Evolutionary conservation across 2,113 vertebrate species (phyloP).

Genomic region (Chionodraco myersi): DNA sequence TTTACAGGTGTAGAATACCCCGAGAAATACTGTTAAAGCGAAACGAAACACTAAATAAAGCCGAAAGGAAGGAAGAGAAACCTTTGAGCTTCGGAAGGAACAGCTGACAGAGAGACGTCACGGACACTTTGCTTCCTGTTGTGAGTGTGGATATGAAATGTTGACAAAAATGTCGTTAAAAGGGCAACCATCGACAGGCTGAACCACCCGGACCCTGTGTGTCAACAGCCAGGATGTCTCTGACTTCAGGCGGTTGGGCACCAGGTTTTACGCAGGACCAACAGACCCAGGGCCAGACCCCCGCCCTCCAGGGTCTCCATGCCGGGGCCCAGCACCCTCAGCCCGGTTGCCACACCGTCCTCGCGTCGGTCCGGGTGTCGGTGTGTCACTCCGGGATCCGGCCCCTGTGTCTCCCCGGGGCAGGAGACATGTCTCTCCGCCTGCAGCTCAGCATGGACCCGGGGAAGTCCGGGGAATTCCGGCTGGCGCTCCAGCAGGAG

Average conservation of each 20-base stretch:
- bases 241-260: slow-evolving; percentile 83
- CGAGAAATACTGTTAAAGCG: background rate
- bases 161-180: background rate
- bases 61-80: slow-evolving; percentile 9
- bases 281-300: slow-evolving; percentile 53
- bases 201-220: slow-evolving; percentile 15
- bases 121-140: slow-evolving; percentile 69
- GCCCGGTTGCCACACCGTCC: slow-evolving; percentile 77
- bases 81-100: slow-evolving; percentile 29
- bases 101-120: slow-evolving; percentile 27
- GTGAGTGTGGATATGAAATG: background rate
- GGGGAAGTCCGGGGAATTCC: slow-evolving; percentile 87
- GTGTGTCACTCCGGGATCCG: slow-evolving; percentile 79
- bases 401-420: slow-evolving; percentile 85
- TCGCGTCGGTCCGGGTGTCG: slow-evolving; percentile 87
- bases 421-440: slow-evolving; percentile 81
- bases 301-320: slow-evolving; percentile 40
- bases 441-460: slow-evolving; percentile 89
- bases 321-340: slow-evolving; percentile 56
- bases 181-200: background rate
- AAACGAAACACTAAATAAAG: background rate
- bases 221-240: slow-evolving; percentile 75
- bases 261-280: slow-evolving; percentile 43
- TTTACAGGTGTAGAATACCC: no score
- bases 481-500: slow-evolving; percentile 83